Percentiles rank a stretch among this genome's conserved stretches.
Evolutionary conservation across 2,113 vertebrate species (phyloP).

Genomic region (Myotis yumanensis): DNA sequence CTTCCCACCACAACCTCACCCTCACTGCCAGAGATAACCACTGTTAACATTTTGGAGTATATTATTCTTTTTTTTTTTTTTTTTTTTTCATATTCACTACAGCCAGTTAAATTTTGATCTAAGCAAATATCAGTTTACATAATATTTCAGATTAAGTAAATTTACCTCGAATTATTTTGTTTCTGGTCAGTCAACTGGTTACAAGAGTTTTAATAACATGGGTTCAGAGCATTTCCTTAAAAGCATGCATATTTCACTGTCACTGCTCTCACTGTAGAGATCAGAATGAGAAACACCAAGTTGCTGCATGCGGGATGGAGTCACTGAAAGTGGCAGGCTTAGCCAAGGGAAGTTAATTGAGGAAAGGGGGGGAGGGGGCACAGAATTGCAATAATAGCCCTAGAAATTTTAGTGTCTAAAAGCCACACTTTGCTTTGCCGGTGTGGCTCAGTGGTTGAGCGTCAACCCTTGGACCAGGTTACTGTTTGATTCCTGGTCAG

Average conservation of each 20-base stretch:
- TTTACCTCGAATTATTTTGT: neutral
- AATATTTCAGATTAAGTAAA: neutral
- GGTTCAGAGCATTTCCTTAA: neutral
- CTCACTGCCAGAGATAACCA: neutral
- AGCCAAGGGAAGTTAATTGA: neutral
- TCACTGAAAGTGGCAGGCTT: neutral
- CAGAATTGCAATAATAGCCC: neutral
- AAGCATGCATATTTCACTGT: neutral
- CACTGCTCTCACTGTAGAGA: rapidly evolving
- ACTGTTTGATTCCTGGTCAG: no score
- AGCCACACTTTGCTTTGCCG: neutral
- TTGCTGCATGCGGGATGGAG: rapidly evolving
- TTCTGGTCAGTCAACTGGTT: neutral
- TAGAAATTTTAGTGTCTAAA: neutral
- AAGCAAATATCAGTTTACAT: neutral
- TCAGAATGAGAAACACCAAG: neutral
- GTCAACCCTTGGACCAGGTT: no score
- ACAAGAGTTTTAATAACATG: neutral
- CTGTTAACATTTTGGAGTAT: neutral
- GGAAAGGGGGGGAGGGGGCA: neutral
- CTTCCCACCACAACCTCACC: neutral
- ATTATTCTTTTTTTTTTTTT: neutral
- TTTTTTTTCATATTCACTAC: neutral
- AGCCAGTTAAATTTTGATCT: conserved; percentile 9
- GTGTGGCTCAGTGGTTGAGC: no score